Conservation (phyloP, 2,113 vertebrate genomes). For the Antennarius striatus region DNA sequence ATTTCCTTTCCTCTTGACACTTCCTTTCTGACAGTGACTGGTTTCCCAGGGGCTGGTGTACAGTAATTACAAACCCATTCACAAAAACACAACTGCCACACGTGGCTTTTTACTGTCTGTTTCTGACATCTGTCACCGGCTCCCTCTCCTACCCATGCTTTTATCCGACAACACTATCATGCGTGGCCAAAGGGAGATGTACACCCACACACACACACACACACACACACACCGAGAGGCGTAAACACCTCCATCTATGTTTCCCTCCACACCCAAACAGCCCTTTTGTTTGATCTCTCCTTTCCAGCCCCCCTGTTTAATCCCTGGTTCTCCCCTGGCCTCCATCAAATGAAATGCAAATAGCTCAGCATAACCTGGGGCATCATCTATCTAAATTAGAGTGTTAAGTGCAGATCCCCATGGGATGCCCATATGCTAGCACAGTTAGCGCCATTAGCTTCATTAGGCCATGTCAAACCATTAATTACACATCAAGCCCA, state of each 20-base stretch:
- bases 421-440: constrained; percentile 73
- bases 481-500: constrained; percentile 75
- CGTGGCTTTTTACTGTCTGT: too few species aligned
- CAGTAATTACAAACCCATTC: constrained; percentile 40
- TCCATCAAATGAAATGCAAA: constrained; percentile 74
- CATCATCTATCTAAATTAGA: constrained; percentile 80
- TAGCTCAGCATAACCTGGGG: constrained; percentile 69
- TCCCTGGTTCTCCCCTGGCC: constrained; percentile 52
- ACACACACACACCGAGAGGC: constrained; percentile 19
- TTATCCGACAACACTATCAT: constrained; percentile 52
- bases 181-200: constrained; percentile 37
- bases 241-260: constrained; percentile 44
- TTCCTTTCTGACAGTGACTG: constrained; percentile 25
- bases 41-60: constrained; percentile 26
- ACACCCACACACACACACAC: constrained; percentile 25
- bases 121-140: constrained; percentile 41
- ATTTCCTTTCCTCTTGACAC: constrained; percentile 13
- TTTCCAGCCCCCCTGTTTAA: constrained; percentile 47
- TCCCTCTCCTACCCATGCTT: constrained; percentile 31
- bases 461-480: constrained; percentile 74
- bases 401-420: constrained; percentile 63
- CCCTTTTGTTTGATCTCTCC: constrained; percentile 49
- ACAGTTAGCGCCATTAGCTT: constrained; percentile 76
- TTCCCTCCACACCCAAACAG: constrained; percentile 35
- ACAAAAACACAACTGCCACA: not conserved